Conservation (phyloP, 1,140 invertebrate species). For the Psix sp. region DNA sequence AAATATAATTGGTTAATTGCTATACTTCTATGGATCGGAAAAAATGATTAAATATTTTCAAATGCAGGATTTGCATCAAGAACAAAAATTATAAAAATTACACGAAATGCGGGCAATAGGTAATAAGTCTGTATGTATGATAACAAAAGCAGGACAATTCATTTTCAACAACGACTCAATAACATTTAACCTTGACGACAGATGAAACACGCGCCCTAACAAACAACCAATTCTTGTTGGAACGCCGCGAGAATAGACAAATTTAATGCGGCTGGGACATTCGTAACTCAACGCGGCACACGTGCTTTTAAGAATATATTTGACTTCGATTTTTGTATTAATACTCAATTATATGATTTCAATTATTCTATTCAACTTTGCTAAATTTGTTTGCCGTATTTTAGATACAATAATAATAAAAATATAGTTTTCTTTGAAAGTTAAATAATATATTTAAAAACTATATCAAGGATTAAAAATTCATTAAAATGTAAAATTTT, state of each 20-base stretch:
- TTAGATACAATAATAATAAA: too few species aligned
- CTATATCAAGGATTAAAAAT: too few species aligned
- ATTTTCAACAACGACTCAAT: constrained; percentile 53
- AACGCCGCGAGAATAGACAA: constrained; percentile 57
- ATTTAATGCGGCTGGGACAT: constrained; percentile 55
- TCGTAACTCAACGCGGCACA: constrained; percentile 48
- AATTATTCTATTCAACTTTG: constrained; percentile 6
- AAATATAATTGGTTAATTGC: too few species aligned
- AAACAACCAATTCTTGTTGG: constrained; percentile 41
- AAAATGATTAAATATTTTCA: too few species aligned
- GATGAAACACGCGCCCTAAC: constrained; percentile 47
- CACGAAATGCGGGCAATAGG: constrained; percentile 52
- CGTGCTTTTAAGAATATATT: constrained; percentile 48
- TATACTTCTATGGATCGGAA: too few species aligned
- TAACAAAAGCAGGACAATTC: constrained; percentile 60
- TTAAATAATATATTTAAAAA: too few species aligned
- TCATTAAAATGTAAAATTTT: too few species aligned
- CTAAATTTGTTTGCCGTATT: neutral
- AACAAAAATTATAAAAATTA: too few species aligned
- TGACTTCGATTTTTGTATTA: constrained; percentile 40
- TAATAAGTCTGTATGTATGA: constrained; percentile 40
- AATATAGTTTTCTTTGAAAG: too few species aligned
- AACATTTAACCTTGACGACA: constrained; percentile 58
- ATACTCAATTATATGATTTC: constrained; percentile 30
- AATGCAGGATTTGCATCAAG: too few species aligned